A percentile compares a stretch with the other conserved stretches of the same genome.
Conservation (phyloP, 2,113 vertebrate genomes). For the Pyrgilauda ruficollis region DNA sequence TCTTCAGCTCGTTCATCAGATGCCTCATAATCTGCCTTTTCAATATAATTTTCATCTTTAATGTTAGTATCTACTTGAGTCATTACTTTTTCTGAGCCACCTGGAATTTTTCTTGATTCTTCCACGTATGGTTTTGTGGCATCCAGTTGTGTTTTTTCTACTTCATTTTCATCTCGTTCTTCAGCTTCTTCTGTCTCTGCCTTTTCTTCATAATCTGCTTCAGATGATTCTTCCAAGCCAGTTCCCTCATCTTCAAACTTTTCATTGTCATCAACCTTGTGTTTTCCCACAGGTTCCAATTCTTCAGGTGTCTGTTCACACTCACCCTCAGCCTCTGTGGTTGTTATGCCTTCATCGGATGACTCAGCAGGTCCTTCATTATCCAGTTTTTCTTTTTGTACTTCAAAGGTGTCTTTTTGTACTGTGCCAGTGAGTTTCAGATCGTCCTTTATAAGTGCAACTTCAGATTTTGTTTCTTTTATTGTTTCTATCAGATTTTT, state of each 20-base stretch:
- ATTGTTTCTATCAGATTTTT: constrained; percentile 87
- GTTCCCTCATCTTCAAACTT: constrained; percentile 94
- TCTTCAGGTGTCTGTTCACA: constrained; percentile 88
- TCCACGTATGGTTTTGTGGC: constrained; percentile 43
- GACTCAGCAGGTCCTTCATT: constrained; percentile 80
- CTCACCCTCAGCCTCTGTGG: constrained; percentile 91
- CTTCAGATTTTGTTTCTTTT: constrained; percentile 73
- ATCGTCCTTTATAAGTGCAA: constrained; percentile 66
- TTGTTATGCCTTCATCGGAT: constrained; percentile 91
- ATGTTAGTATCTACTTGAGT: constrained; percentile 34
- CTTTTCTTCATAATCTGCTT: constrained; percentile 91
- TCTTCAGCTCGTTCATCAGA: constrained; percentile 73
- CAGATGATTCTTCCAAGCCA: constrained; percentile 87
- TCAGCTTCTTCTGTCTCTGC: constrained; percentile 89
- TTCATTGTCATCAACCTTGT: constrained; percentile 79
- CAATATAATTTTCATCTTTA: constrained; percentile 40
- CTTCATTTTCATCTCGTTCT: constrained; percentile 75
- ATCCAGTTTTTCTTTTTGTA: constrained; percentile 83
- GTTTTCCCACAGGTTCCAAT: constrained; percentile 79
- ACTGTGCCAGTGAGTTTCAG: constrained; percentile 63
- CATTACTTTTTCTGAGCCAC: constrained; percentile 51
- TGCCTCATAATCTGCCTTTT: constrained; percentile 69
- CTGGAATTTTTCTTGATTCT: background rate
- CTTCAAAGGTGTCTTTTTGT: constrained; percentile 72
- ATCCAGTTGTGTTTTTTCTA: constrained; percentile 33